phyloP scores from a whole-genome alignment of 2,797 vertebrate genomes.

The Anisognathus igniventris region DNA sequence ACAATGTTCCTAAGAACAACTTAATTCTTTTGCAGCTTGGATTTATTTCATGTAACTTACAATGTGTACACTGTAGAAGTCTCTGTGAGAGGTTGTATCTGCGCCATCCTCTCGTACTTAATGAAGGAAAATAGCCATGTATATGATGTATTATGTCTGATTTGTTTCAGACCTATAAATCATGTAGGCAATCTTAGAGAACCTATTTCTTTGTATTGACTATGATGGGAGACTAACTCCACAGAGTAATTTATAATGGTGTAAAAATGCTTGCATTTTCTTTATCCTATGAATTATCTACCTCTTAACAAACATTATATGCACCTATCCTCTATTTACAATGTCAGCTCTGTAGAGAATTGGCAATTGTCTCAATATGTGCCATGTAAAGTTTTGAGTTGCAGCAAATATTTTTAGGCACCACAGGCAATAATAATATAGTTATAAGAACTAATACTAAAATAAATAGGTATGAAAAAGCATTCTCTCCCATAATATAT shows the following conservation, averaged over 20 bases:
- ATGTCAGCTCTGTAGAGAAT: not conserved
- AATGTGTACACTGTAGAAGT: not conserved
- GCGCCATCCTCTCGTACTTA: not conserved
- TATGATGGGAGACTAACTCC: not conserved
- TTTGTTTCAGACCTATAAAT: not conserved
- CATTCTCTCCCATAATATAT: not conserved
- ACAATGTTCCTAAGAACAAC: not conserved
- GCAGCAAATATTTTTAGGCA: not conserved
- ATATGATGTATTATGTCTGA: not conserved
- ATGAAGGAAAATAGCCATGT: not conserved
- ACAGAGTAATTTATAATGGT: not conserved
- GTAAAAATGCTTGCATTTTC: not conserved
- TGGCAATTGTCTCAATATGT: not conserved
- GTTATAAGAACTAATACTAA: not conserved
- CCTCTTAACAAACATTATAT: not conserved
- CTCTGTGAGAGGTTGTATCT: not conserved
- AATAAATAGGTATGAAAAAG: not conserved
- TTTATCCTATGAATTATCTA: not conserved
- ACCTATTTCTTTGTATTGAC: not conserved
- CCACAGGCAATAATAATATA: not conserved
- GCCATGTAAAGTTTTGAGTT: not conserved
- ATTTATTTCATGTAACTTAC: not conserved
- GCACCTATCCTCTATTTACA: not conserved
- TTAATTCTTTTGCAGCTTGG: not conserved
- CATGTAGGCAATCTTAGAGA: not conserved